phyloP scores from a whole-genome alignment of 2,888 invertebrate genomes.

The Platycnemis pennipes region DNA sequence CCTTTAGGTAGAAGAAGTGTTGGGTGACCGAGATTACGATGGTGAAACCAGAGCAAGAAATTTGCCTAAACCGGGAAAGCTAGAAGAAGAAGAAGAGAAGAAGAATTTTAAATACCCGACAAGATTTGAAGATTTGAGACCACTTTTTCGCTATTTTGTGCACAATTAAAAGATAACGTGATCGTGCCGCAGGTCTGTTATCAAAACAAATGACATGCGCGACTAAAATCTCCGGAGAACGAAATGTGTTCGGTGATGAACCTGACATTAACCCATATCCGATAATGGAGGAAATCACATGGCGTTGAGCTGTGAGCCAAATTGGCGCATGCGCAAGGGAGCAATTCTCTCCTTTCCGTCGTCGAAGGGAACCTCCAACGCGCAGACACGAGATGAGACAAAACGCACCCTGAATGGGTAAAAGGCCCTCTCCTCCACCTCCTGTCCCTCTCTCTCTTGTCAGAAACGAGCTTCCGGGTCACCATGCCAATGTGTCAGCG shows the following conservation, averaged over 20 bases:
- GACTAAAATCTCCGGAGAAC: not conserved
- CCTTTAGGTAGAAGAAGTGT: too few relatives aligned
- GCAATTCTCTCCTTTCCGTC: too few relatives aligned
- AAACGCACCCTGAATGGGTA: slow-evolving; percentile 15
- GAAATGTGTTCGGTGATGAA: not conserved
- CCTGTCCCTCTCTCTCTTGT: not conserved
- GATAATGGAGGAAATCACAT: too few relatives aligned
- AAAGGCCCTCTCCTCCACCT: not conserved
- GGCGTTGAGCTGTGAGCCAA: not conserved
- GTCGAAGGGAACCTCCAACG: too few relatives aligned
- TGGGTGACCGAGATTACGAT: too few relatives aligned
- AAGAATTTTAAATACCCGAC: too few relatives aligned
- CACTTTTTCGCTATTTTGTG: too few relatives aligned
- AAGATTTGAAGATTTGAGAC: too few relatives aligned
- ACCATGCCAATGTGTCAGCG: not conserved
- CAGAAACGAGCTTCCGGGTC: not conserved
- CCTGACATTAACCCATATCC: too few relatives aligned
- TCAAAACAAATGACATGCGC: not conserved
- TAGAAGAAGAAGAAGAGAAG: too few relatives aligned
- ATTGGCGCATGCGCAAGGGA: not conserved
- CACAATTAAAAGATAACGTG: not conserved
- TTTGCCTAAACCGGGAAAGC: too few relatives aligned
- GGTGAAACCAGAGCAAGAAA: too few relatives aligned
- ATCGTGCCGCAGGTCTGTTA: not conserved
- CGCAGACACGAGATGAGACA: not conserved